Evolutionary conservation across 2,797 vertebrate species (phyloP).

Genomic region (Vireo griseus): DNA sequence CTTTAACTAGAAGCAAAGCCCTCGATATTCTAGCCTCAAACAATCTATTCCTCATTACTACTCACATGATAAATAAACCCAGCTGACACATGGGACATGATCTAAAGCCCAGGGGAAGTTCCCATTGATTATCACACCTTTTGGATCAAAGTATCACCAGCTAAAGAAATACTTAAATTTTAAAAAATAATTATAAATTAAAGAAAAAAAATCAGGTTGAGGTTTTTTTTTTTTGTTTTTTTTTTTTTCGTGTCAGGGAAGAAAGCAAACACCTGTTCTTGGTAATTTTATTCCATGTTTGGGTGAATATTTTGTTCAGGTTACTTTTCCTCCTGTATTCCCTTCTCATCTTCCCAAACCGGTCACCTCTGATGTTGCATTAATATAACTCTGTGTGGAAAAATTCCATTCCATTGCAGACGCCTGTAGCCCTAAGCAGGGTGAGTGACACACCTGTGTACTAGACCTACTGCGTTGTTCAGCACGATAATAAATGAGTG

Average conservation of each 20-base stretch:
- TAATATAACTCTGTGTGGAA: neutral
- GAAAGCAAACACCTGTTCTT: neutral
- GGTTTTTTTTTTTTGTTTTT: too few relatives aligned
- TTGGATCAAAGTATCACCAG: neutral
- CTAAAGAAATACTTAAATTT: neutral
- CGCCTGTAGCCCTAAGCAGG: neutral
- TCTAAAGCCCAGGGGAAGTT: neutral
- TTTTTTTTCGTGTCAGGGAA: neutral
- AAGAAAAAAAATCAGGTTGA: neutral
- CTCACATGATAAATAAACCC: neutral
- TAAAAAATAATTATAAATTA: neutral
- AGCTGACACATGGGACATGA: neutral
- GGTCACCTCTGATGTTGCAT: neutral
- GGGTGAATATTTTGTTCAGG: neutral
- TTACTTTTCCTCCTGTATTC: neutral
- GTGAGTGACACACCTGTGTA: constrained; percentile 3
- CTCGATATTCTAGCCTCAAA: neutral
- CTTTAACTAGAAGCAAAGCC: neutral
- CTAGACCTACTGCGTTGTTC: neutral
- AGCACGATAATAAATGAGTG: neutral
- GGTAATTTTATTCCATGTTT: neutral
- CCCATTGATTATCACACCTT: neutral
- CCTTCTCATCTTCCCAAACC: neutral
- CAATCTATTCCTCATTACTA: neutral
- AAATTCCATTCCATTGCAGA: neutral